phyloP scores from a whole-genome alignment of 2,888 invertebrate genomes.

The Calliphora vomitoria region DNA sequence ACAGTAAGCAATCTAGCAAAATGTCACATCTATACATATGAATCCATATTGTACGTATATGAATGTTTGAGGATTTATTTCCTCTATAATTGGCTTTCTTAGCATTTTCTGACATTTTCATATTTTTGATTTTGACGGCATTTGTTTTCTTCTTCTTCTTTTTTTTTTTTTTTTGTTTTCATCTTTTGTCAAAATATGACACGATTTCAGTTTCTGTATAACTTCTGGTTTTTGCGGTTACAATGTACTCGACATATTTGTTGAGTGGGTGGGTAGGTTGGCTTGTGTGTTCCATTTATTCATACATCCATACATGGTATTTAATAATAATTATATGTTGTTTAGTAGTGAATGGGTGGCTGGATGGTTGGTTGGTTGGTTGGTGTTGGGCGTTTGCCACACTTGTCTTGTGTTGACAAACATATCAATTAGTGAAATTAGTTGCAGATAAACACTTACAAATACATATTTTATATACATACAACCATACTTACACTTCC shows the following conservation, averaged over 20 bases:
- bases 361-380: neutral
- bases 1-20: constrained; percentile 38
- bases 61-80: constrained; percentile 32
- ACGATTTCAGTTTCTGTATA: constrained; percentile 55
- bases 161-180: constrained; percentile 23
- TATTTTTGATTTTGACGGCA: constrained; percentile 64
- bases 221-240: constrained; percentile 62
- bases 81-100: constrained; percentile 72
- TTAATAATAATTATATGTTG: constrained; percentile 68
- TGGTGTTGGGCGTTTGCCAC: constrained; percentile 63
- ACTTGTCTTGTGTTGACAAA: constrained; percentile 75
- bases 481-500: neutral
- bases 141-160: no score
- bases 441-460: constrained; percentile 71
- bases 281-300: constrained; percentile 25
- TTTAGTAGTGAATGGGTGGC: constrained; percentile 6
- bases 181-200: constrained; percentile 62
- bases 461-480: constrained; percentile 10
- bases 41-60: neutral
- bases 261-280: constrained; percentile 30
- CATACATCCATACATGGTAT: constrained; percentile 18
- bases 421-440: constrained; percentile 80
- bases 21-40: neutral
- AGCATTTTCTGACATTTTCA: constrained; percentile 58
- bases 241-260: neutral